phyloP scores from a whole-genome alignment of 2,113 vertebrate genomes.

The Corythaeola cristata region DNA sequence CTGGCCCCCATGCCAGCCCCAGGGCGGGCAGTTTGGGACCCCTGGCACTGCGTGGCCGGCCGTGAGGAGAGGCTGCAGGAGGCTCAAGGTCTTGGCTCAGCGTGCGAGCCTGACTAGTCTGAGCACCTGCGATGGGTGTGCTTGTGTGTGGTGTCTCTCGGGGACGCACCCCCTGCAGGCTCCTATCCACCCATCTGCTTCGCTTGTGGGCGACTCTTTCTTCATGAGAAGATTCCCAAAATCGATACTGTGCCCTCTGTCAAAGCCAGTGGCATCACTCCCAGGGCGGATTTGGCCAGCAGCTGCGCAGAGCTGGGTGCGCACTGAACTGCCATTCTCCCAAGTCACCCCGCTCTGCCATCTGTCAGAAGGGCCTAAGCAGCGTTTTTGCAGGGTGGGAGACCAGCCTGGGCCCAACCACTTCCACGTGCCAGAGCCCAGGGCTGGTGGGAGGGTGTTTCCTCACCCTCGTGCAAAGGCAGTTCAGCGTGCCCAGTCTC shows the following conservation, averaged over 20 bases:
- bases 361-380: no score
- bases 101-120: background rate
- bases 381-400: background rate
- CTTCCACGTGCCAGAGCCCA: background rate
- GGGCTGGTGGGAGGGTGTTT: fast-evolving
- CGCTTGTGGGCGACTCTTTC: conserved; percentile 20
- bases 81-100: background rate
- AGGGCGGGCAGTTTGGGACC: background rate
- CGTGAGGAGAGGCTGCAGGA: background rate
- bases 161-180: conserved; percentile 19
- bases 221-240: background rate
- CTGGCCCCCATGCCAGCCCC: background rate
- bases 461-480: background rate
- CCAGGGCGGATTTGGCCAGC: background rate
- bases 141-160: background rate
- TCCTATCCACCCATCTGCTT: background rate
- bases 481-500: fast-evolving
- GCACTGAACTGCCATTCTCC: background rate
- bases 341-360: background rate
- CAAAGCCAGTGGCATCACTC: background rate
- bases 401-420: background rate
- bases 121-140: conserved; percentile 12
- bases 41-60: fast-evolving
- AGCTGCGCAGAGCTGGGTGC: background rate
- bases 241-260: background rate